Base-by-base conservation (phyloP, 2,888 invertebrate species). In the Esperia sulphurella region DNA sequence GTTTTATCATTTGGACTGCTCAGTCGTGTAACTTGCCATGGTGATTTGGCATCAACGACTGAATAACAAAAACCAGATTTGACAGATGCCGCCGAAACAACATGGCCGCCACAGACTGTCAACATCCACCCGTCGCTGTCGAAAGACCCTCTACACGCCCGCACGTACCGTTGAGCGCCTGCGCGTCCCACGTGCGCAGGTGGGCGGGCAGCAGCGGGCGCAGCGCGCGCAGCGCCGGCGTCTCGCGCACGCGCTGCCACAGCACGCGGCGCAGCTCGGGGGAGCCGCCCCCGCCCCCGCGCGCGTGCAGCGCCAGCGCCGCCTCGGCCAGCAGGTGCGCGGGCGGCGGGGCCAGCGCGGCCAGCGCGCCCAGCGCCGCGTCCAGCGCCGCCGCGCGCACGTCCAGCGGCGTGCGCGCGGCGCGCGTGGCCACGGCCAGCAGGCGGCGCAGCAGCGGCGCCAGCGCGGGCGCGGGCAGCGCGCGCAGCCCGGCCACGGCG, bases 221-320 rank as follows among this genome's bases (percentile, higher is more conserved):
- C 46, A 50, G 48, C 49, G 49, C 52, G 37, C 8, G 14, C 31
- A 50, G 40, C 49, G 29, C 56, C 49, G 55, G 59, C 54, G 14
- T 43, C 41, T 35, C 57, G 61, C 64, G 52, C 10, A 5, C 58
- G 43, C 77, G 70, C 68, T 66, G 70, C 77, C 78, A 75, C 62
- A 77, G 68, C 62, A 79, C 51, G 51, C 81, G 79, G 12, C 68
- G 75, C 71, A 81, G 72, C 71, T 82, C 82, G 63, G 53, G 65
- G 54, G 41, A 7, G 55, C 51, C 53, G 53, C 59, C 43, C 45
- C 58, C 47, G 51, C 57, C 53, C 44, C 35, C 51, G 51, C 81
- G 79, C 21, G 2, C 21, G 31, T 35, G 35, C 35, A 35, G 35
- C 48, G 51, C 54, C 42, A 41, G 21, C 48, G 65, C 68, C 48